A percentile compares a stretch with the other conserved stretches of the same genome.
phyloP scores from a whole-genome alignment of 2,113 vertebrate species.

The Chauna torquata region DNA sequence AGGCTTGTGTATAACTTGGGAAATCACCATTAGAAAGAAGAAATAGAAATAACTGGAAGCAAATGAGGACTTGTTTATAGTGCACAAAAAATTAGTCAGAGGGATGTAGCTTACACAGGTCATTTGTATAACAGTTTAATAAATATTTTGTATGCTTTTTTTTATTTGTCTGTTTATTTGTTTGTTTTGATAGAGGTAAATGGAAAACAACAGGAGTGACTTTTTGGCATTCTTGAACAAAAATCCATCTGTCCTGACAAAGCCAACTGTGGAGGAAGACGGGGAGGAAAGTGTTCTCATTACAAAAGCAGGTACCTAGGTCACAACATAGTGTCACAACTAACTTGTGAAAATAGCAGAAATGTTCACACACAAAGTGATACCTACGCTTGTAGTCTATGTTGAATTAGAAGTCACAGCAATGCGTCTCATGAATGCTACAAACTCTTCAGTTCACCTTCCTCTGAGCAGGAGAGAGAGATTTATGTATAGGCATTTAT shows the following conservation, averaged over 20 bases:
- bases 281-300: background rate
- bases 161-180: background rate
- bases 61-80: background rate
- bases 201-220: background rate
- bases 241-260: background rate
- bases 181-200: background rate
- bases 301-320: background rate
- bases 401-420: background rate
- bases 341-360: background rate
- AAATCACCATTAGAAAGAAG: background rate
- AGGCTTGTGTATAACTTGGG: background rate
- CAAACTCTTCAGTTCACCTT: background rate
- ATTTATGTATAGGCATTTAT: background rate
- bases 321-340: background rate
- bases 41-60: background rate
- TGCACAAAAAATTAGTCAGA: background rate
- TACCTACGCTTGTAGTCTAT: background rate
- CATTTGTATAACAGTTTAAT: background rate
- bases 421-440: background rate
- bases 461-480: background rate
- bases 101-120: accelerated
- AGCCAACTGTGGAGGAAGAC: background rate
- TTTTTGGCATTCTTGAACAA: background rate
- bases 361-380: background rate
- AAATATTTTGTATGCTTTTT: background rate